phyloP scores from a whole-genome alignment of 2,113 vertebrate genomes.

The Edolisoma coerulescens region DNA sequence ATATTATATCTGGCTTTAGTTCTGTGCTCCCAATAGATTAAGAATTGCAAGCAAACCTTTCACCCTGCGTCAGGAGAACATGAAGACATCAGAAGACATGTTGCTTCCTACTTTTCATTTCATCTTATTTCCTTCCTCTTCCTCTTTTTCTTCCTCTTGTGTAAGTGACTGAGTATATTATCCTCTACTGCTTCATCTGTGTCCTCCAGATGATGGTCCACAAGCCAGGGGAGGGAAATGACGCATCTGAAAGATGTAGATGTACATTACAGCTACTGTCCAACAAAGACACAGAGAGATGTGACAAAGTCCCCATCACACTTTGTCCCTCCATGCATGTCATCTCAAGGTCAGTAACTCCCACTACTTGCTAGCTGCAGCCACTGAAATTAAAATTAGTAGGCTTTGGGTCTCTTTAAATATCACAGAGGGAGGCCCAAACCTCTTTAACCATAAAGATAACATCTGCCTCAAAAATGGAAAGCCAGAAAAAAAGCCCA shows the following conservation, averaged over 20 bases:
- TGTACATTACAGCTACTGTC: not conserved
- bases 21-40: not conserved
- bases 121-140: not conserved
- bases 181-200: not conserved
- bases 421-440: constrained; percentile 37
- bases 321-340: not conserved
- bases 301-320: not conserved
- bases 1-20: not conserved
- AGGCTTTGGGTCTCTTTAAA: constrained; percentile 20
- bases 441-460: constrained; percentile 43
- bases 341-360: constrained; percentile 28
- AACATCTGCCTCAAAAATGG: constrained; percentile 46
- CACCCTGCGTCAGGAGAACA: not conserved
- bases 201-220: not conserved
- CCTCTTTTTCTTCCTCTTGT: not conserved
- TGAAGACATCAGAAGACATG: not conserved
- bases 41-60: not conserved
- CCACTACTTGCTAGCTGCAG: not conserved
- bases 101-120: not conserved
- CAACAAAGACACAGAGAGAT: not conserved
- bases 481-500: not conserved
- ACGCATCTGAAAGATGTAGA: not conserved
- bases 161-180: not conserved
- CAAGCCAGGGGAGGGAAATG: not conserved
- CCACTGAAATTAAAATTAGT: constrained; percentile 35